Evolutionary conservation across 35 echinoderm and acorn worm genomes (phyloP).

Genomic region (Diadema setosum): DNA sequence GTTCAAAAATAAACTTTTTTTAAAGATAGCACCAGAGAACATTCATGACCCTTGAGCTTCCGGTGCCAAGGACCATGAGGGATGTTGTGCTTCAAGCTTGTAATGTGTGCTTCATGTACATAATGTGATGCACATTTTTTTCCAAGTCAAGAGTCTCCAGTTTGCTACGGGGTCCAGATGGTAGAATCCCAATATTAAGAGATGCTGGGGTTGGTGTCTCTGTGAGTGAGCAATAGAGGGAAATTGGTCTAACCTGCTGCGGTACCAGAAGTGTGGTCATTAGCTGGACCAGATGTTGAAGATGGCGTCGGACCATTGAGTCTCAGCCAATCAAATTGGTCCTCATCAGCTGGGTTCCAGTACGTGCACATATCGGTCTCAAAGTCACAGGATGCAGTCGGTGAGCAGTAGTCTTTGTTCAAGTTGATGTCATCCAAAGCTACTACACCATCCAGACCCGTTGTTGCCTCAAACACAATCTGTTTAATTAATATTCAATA

Average conservation of each 20-base stretch:
- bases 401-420: slow-evolving; percentile 32
- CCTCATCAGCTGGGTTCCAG: neutral
- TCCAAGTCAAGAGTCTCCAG: neutral
- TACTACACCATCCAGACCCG: slow-evolving; percentile 22
- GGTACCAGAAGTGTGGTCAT: slow-evolving; percentile 78
- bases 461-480: slow-evolving; percentile 51
- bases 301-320: slow-evolving; percentile 42
- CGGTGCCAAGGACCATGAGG: too few relatives aligned
- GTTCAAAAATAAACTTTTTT: too few relatives aligned
- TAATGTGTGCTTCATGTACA: neutral
- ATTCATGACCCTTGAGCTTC: too few relatives aligned
- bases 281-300: slow-evolving; percentile 26
- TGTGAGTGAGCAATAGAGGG: too few relatives aligned
- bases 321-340: slow-evolving; percentile 65
- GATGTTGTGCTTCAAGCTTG: neutral
- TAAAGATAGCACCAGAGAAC: too few relatives aligned
- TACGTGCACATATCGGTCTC: slow-evolving; percentile 78
- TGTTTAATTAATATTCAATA: too few relatives aligned
- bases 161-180: neutral
- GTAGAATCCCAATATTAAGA: too few relatives aligned
- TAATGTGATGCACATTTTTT: neutral
- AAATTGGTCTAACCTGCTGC: slow-evolving; percentile 4
- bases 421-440: slow-evolving; percentile 80
- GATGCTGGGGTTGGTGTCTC: too few relatives aligned
- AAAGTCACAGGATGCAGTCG: slow-evolving; percentile 77